Percentiles rank a stretch among this genome's conserved stretches.
Conservation (phyloP, 2,888 invertebrate species). For the Archips crataeganus region DNA sequence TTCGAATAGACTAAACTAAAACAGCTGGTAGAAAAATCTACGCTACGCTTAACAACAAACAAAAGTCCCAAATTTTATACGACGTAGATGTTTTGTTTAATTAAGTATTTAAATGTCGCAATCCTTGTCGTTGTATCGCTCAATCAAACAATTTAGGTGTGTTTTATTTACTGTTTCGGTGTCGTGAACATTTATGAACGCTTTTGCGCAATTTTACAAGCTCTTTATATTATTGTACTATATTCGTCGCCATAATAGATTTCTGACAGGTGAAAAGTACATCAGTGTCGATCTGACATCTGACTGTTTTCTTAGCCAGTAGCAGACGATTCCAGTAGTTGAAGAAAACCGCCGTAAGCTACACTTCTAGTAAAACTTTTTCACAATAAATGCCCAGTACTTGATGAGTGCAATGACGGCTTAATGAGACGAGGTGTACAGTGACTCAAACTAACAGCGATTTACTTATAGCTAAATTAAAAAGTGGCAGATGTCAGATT, state of each 20-base stretch:
- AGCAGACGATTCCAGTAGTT: background rate
- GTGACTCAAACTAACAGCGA: no score
- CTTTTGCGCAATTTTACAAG: constrained; percentile 78
- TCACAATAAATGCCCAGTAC: no score
- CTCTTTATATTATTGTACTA: constrained; percentile 36
- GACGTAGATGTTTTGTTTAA: constrained; percentile 40
- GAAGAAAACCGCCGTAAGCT: no score
- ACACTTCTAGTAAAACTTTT: no score
- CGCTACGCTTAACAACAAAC: background rate
- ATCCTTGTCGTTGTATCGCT: constrained; percentile 56
- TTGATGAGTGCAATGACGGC: no score
- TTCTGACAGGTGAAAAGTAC: background rate
- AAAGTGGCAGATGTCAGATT: background rate
- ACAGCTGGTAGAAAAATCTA: constrained; percentile 17
- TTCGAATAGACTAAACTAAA: background rate
- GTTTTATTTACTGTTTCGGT: constrained; percentile 74
- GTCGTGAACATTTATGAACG: constrained; percentile 79
- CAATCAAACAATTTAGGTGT: constrained; percentile 70
- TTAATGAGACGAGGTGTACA: no score
- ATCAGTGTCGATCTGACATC: background rate
- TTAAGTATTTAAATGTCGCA: constrained; percentile 40
- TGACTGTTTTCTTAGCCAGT: background rate
- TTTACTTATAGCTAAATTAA: background rate
- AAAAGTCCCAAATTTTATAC: constrained; percentile 30
- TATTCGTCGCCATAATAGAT: constrained; percentile 17